Percentiles rank a stretch among this genome's conserved stretches.
Evolutionary conservation across 2,888 invertebrate species (phyloP).

Genomic region (Ptychoptera albimana): DNA sequence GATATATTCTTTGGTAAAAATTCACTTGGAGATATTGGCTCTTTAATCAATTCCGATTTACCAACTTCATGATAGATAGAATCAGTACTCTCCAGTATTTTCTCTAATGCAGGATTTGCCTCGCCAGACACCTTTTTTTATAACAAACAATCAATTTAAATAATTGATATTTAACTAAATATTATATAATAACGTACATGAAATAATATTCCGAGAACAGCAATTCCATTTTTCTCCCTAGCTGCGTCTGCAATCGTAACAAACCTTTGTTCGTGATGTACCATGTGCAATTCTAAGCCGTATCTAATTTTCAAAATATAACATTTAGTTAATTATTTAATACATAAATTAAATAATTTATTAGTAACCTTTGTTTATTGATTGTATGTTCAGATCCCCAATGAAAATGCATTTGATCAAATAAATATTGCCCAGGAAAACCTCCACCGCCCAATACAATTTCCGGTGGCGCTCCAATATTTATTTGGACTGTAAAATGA

Average conservation of each 20-base stretch:
- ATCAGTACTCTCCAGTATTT: slow-evolving; percentile 15
- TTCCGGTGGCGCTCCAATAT: slow-evolving; percentile 5
- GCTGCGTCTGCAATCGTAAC: slow-evolving; percentile 34
- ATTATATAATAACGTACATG: slow-evolving; percentile 30
- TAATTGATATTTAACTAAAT: not conserved
- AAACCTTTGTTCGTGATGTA: slow-evolving; percentile 40
- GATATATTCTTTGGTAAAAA: slow-evolving; percentile 39
- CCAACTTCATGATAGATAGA: slow-evolving; percentile 17
- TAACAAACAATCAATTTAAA: not conserved
- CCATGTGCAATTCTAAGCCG: slow-evolving; percentile 48
- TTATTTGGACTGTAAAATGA: slow-evolving; percentile 10
- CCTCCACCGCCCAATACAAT: slow-evolving; percentile 38
- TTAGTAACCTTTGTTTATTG: slow-evolving; percentile 39
- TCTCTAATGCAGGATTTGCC: slow-evolving; percentile 9
- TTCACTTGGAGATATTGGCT: slow-evolving; percentile 15
- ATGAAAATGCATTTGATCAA: slow-evolving; percentile 69
- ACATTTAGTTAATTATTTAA: slow-evolving; percentile 13
- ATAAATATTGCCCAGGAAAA: slow-evolving; percentile 36
- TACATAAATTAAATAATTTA: not conserved
- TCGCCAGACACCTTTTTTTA: slow-evolving; percentile 4
- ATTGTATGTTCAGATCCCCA: slow-evolving; percentile 74
- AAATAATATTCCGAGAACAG: slow-evolving; percentile 46
- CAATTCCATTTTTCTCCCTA: slow-evolving; percentile 37
- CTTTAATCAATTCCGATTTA: slow-evolving; percentile 14
- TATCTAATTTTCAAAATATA: slow-evolving; percentile 27